Evolutionary conservation across 1,140 invertebrate genomes (phyloP), one percentile per base, ranked within the genome.

Genomic region (Brachionus plicatilis): DNA sequence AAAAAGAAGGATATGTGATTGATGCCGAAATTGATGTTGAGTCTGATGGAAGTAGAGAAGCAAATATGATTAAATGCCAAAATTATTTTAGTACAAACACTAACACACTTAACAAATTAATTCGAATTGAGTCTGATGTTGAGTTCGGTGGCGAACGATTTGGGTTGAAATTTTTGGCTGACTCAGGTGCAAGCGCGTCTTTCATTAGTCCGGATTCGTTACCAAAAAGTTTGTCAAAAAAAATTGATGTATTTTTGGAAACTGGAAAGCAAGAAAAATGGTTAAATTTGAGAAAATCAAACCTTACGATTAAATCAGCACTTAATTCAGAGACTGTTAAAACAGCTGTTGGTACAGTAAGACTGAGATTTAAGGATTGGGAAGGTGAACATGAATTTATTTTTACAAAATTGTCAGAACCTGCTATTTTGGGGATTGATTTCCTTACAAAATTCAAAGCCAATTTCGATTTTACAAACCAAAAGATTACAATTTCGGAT

Each of bases 341-440:
- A 37, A 33, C 24, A 33, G 66, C 66, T 33, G 33, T 37, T 29
- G 66, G 66, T 33, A 33, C 14, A 29, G 33, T 70, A n/a, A 70
- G 29, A 70, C 3, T 70, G 14, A 70, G 33, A 37, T n/a, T 70
- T 27, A 70, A 37, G 7, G 33, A 70, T 70, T 70, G 33, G 66
- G 66, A 70, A 70, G 66, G 66, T n/a, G 66, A 70, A 12, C 66
- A 70, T 37, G 66, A 70, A 37, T 70, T 70, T 70, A 37, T 70
- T n/a, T 70, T 70, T 14, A 37, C 29, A n/a, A 70, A 70, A n/a
- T 70, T 29, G 33, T 70, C 66, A 33, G 66, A 70, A 70, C 66
- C 66, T 33, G 66, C 66, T n/a, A 70, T 70, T 33, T 37, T 70
- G 33, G 66, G 27, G 12, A 70, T 70, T n/a, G 66, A 70, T 37